Percentiles rank a stretch among this genome's conserved stretches.
phyloP scores from a whole-genome alignment of 2,113 vertebrate species.

The Cololabis saira region DNA sequence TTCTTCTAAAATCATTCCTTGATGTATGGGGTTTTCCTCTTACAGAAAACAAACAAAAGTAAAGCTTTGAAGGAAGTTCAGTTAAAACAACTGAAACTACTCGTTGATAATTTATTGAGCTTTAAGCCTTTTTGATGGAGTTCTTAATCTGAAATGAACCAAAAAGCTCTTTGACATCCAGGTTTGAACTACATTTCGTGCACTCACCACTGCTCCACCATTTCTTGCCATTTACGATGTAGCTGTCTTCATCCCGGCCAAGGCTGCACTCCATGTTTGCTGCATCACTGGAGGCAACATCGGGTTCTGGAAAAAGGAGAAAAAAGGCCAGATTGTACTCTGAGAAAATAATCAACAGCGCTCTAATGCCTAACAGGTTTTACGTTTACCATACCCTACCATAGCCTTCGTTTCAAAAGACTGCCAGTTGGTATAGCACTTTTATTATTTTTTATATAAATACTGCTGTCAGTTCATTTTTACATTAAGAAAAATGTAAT shows the following conservation, averaged over 20 bases:
- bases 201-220: slow-evolving; percentile 96
- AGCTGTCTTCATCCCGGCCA: slow-evolving; percentile 78
- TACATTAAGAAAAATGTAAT: not conserved
- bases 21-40: not conserved
- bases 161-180: not conserved
- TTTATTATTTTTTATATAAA: too few relatives aligned
- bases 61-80: not conserved
- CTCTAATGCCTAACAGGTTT: slow-evolving; percentile 3
- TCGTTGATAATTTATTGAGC: not conserved
- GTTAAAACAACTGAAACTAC: slow-evolving; percentile 3
- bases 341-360: not conserved
- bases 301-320: slow-evolving; percentile 83
- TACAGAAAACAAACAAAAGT: not conserved
- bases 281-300: slow-evolving; percentile 93
- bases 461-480: not conserved
- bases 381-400: not conserved
- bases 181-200: not conserved
- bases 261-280: slow-evolving; percentile 91
- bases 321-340: not conserved
- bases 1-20: slow-evolving; percentile 4
- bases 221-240: slow-evolving; percentile 90
- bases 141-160: not conserved
- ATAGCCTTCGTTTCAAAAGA: not conserved
- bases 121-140: not conserved
- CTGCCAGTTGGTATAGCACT: not conserved